A percentile compares a stretch with the other conserved stretches of the same genome.
Evolutionary conservation across 2,797 vertebrate species (phyloP).

Genomic region (Megaceryle alcyon): DNA sequence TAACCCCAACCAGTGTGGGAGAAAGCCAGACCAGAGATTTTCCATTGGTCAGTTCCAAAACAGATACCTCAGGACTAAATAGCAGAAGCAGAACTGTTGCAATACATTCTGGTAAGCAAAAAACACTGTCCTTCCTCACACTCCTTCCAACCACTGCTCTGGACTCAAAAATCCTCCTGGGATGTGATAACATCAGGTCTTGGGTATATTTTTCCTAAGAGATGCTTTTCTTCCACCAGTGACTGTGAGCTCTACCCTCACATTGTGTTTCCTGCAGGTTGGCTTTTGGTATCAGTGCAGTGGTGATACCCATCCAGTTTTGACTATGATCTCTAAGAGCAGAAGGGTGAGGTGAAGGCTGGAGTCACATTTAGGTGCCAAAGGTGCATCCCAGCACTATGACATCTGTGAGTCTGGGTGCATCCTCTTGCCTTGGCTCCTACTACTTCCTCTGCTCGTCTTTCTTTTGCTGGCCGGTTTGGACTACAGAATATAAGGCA

Average conservation of each 20-base stretch:
- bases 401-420: fast-evolving
- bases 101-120: background rate
- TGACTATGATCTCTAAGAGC: background rate
- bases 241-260: background rate
- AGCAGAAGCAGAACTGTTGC: background rate
- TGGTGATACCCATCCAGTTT: background rate
- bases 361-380: background rate
- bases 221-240: background rate
- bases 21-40: background rate
- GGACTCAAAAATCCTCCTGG: background rate
- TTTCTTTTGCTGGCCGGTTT: background rate
- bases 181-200: fast-evolving
- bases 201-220: background rate
- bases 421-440: background rate
- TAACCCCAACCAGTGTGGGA: fast-evolving
- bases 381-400: background rate
- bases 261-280: background rate
- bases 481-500: background rate
- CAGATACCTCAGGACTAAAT: background rate
- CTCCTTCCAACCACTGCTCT: background rate
- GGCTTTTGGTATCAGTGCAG: background rate
- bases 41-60: background rate
- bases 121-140: background rate
- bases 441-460: background rate
- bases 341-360: background rate